phyloP scores from a whole-genome alignment of 2,888 invertebrate genomes.

The Spilosoma lubricipeda region DNA sequence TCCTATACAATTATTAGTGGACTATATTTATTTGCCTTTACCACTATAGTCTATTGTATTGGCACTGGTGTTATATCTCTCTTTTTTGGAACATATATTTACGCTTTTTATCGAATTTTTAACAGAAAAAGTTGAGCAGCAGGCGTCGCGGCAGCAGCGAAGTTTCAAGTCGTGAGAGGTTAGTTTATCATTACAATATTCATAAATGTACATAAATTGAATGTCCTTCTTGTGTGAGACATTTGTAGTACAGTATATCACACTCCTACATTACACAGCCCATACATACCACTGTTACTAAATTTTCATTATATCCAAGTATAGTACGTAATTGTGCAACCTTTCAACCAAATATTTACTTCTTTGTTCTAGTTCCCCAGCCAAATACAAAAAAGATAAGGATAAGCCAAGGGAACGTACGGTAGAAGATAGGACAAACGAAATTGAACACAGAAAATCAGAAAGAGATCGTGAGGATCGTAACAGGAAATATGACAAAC shows the following conservation, averaged over 20 bases:
- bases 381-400: slow-evolving; percentile 72
- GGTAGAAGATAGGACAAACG: slow-evolving; percentile 67
- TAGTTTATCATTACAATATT: slow-evolving; percentile 25
- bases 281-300: background rate
- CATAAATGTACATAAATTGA: too few relatives aligned
- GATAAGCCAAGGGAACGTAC: slow-evolving; percentile 71
- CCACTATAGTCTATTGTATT: slow-evolving; percentile 84
- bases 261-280: background rate
- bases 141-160: slow-evolving; percentile 76
- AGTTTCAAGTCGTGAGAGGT: slow-evolving; percentile 77
- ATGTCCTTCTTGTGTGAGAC: background rate
- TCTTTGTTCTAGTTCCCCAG: slow-evolving; percentile 74
- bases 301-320: background rate
- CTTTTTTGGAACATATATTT: slow-evolving; percentile 54
- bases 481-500: slow-evolving; percentile 73
- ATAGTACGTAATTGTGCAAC: background rate
- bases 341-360: slow-evolving; percentile 19
- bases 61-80: slow-evolving; percentile 81
- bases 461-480: slow-evolving; percentile 79
- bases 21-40: slow-evolving; percentile 79
- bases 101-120: slow-evolving; percentile 66
- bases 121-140: slow-evolving; percentile 82
- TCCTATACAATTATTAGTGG: slow-evolving; percentile 66
- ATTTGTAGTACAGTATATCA: background rate
- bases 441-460: slow-evolving; percentile 71